phyloP scores from a whole-genome alignment of 2,888 invertebrate genomes.

The Celastrina argiolus region DNA sequence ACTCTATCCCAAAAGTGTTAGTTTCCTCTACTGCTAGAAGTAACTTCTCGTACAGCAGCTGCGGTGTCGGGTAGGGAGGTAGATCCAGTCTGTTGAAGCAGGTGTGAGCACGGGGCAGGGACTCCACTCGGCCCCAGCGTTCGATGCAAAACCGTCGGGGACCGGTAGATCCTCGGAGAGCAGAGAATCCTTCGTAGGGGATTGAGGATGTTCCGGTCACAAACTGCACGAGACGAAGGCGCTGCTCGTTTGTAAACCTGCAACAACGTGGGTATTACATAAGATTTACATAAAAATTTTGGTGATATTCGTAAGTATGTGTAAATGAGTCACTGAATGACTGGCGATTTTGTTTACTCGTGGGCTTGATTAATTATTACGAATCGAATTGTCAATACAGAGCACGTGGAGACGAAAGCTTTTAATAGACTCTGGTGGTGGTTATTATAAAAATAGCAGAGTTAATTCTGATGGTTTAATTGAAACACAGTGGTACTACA shows the following conservation, averaged over 20 bases:
- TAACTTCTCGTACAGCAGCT: constrained; percentile 93
- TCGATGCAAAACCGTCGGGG: constrained; percentile 97
- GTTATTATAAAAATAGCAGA: background rate
- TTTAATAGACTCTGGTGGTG: background rate
- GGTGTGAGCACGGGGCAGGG: constrained; percentile 96
- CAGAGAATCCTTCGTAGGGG: constrained; percentile 98
- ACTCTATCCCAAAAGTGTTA: constrained; percentile 97
- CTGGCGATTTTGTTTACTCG: background rate
- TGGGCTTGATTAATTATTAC: background rate
- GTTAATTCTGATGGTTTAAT: background rate
- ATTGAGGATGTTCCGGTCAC: constrained; percentile 99
- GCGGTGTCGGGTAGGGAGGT: constrained; percentile 95
- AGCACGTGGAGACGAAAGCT: background rate
- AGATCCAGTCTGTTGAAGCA: constrained; percentile 98
- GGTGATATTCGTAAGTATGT: background rate
- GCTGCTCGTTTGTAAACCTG: constrained; percentile 95
- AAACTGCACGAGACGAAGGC: constrained; percentile 94
- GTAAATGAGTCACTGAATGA: background rate
- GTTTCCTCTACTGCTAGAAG: constrained; percentile 96
- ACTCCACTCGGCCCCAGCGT: constrained; percentile 97
- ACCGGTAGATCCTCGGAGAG: constrained; percentile 95
- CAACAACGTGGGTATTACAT: constrained; percentile 26
- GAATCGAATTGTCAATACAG: background rate
- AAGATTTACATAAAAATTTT: background rate
- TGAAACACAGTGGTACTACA: background rate